phyloP scores from a whole-genome alignment of 30 jellyfish, hydroid and myxozoan species.

The Morbakka virulenta region DNA sequence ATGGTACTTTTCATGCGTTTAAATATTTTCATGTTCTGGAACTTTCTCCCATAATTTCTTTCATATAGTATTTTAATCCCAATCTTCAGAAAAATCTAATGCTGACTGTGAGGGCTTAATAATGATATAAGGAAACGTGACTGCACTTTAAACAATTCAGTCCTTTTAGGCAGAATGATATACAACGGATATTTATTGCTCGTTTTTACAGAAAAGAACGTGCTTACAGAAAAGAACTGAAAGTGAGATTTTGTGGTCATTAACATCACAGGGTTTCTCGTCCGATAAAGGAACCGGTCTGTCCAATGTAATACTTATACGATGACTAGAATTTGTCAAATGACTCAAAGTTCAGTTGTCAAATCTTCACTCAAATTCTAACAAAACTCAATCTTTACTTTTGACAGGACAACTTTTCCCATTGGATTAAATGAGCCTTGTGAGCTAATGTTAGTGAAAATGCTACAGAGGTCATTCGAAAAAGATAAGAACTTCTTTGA shows the following conservation, averaged over 20 bases:
- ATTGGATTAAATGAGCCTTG: too few relatives aligned
- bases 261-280: slow-evolving; percentile 7
- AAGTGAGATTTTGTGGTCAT: slow-evolving; percentile 2
- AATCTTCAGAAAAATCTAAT: slow-evolving; percentile 4
- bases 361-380: too few relatives aligned
- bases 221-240: slow-evolving; percentile 5
- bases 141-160: background rate
- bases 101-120: slow-evolving; percentile 18
- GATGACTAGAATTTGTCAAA: slow-evolving; percentile 5
- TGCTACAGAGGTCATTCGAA: too few relatives aligned
- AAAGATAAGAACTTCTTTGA: too few relatives aligned
- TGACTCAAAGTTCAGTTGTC: slow-evolving; percentile 27
- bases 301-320: background rate
- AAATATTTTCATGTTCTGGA: slow-evolving; percentile 5
- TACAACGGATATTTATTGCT: too few relatives aligned
- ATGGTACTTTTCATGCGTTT: background rate
- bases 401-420: too few relatives aligned
- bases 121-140: too few relatives aligned
- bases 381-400: too few relatives aligned
- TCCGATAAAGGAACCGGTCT: slow-evolving; percentile 24
- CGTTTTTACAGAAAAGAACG: background rate
- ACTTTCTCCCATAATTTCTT: slow-evolving; percentile 2
- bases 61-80: background rate
- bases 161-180: too few relatives aligned
- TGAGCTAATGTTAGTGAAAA: too few relatives aligned